Conservation (phyloP, 2,113 vertebrate genomes). For the Dascyllus trimaculatus region DNA sequence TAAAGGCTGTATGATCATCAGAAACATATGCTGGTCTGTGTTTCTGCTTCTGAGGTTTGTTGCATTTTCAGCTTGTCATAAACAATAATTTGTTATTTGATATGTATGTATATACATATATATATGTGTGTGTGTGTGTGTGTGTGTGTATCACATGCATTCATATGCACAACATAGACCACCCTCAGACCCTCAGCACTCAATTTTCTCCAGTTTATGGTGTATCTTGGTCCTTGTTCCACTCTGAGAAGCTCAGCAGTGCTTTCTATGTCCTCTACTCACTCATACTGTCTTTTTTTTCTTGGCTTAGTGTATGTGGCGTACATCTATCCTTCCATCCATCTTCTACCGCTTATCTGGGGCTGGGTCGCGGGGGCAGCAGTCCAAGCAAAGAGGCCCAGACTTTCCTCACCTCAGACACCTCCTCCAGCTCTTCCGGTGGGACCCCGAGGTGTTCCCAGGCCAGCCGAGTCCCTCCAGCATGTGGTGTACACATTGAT, state of each 20-base stretch:
- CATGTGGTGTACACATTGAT: neutral
- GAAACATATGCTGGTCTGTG: conserved; percentile 4
- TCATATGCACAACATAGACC: neutral
- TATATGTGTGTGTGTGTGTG: no score
- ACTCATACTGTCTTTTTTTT: neutral
- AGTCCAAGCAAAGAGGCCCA: no score
- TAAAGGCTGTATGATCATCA: conserved; percentile 1
- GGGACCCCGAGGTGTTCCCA: no score
- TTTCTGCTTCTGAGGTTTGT: conserved; percentile 11
- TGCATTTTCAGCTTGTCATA: neutral
- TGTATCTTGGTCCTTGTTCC: conserved; percentile 9
- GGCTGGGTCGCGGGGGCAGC: no score
- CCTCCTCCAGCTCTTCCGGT: no score
- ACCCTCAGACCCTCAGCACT: neutral
- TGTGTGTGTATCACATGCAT: no score
- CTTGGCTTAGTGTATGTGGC: neutral
- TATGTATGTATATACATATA: no score
- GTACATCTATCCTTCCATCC: no score
- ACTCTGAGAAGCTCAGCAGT: conserved; percentile 9
- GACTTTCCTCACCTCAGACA: no score
- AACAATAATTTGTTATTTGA: no score
- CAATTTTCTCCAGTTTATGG: conserved; percentile 6
- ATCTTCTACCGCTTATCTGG: no score
- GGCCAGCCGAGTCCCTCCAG: no score
- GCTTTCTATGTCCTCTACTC: conserved; percentile 1